Conservation (phyloP, 2,797 vertebrate genomes). For the Mus spretus region DNA sequence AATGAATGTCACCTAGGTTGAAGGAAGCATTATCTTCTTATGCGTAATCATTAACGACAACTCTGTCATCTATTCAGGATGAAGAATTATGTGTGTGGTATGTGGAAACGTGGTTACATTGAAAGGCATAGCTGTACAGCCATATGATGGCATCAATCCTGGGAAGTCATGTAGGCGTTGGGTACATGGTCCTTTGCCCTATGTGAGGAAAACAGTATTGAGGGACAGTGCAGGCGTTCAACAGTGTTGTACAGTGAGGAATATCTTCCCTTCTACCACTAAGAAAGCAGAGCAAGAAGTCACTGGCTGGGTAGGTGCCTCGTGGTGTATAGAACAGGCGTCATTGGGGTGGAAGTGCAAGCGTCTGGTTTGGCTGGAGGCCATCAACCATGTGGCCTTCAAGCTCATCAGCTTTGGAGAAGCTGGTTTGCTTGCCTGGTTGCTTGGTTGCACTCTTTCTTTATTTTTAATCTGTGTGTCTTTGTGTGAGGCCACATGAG, state of each 20-base stretch:
- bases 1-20: constrained; percentile 46
- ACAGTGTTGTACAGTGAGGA: background rate
- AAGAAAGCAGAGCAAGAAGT: background rate
- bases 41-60: background rate
- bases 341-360: background rate
- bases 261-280: background rate
- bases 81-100: background rate
- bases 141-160: background rate
- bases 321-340: background rate
- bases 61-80: constrained; percentile 13
- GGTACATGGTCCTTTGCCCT: background rate
- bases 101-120: background rate
- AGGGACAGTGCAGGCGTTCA: background rate
- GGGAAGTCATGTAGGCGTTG: background rate
- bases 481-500: background rate
- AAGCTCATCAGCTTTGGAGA: constrained; percentile 42
- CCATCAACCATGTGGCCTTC: background rate
- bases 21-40: constrained; percentile 49
- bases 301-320: background rate
- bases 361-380: background rate
- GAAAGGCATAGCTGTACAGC: background rate
- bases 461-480: background rate
- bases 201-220: background rate
- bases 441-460: background rate
- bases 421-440: background rate